Base-by-base conservation (phyloP, 2,113 vertebrate species). In the Ptychochromis oligacanthus region DNA sequence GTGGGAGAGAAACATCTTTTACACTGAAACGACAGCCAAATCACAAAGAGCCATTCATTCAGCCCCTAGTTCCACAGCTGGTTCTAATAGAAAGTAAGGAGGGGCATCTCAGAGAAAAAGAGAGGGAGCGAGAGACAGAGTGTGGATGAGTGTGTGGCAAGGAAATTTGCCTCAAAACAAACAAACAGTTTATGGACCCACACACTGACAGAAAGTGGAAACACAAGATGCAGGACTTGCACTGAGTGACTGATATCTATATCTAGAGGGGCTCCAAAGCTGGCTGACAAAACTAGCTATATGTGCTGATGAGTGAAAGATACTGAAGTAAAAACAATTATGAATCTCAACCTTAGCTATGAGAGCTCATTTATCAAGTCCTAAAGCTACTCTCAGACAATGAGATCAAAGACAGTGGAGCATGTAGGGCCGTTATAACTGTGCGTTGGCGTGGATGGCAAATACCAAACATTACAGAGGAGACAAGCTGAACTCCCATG, bases 31-130 rank as follows among this genome's bases (percentile, higher is more conserved):
- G 79, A 89, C 87, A 80, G 91, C 91, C 89, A 92, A 93, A 94
- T 95, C 90, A 96, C 95, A 96, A 96, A 95, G 95, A 95, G 87
- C 94, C 94, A 96, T 96, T 96, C 94, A 96, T 96, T 91, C 92
- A 85, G 88, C 70, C 87, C 43, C 79, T 65, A 82, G 91, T 81
- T 92, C 92, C 94, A 95, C 95, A 96, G 95, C 95, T 96, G 95
- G 95, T 95, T 95, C 90, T 94, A 95, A 96, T 96, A 96, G 87
- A 95, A 92, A 90, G 85, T 77, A 84, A 93, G 93, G 93, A 93
- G 91, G 90, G 94, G 94, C 90, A 88, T 85, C 79, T 55, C 52
- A 60, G 77, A 88, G 79, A 87, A 83, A 85, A 88, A 85, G 85
- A 86, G 80, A 81, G 85, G 78, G 80, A 72, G 75, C 43, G 1